A percentile compares a stretch with the other conserved stretches of the same genome.
phyloP scores from a whole-genome alignment of 2,888 invertebrate species.

The Chaitophorus viminalis region DNA sequence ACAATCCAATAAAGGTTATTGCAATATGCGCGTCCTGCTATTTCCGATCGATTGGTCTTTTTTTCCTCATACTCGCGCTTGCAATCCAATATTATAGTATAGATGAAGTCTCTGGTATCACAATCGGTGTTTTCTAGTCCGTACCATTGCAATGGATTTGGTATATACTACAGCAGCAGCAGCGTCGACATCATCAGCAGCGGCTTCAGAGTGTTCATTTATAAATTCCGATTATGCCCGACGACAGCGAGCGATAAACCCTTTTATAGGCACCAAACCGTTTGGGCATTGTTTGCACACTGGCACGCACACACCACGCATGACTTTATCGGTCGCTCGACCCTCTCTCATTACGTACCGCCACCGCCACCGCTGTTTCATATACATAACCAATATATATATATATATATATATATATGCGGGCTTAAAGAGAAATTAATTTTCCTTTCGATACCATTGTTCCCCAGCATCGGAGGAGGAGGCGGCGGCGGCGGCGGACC shows the following conservation, averaged over 20 bases:
- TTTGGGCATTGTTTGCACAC: constrained; percentile 59
- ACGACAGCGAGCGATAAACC: constrained; percentile 60
- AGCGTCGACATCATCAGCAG: neutral
- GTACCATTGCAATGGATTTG: too few relatives aligned
- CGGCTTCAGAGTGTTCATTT: neutral
- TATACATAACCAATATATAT: neutral
- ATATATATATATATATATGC: constrained; percentile 7
- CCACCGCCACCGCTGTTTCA: constrained; percentile 47
- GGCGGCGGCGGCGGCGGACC: constrained; percentile 16
- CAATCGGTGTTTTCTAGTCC: too few relatives aligned
- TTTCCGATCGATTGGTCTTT: too few relatives aligned
- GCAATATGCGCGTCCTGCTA: too few relatives aligned
- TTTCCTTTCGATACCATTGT: constrained; percentile 62
- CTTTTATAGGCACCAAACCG: constrained; percentile 60
- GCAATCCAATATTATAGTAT: too few relatives aligned
- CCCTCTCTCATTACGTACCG: constrained; percentile 59
- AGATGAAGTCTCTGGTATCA: too few relatives aligned
- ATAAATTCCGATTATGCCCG: constrained; percentile 58
- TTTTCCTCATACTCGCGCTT: too few relatives aligned
- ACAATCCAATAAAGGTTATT: too few relatives aligned
- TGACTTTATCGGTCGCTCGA: constrained; percentile 59
- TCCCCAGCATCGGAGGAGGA: constrained; percentile 44
- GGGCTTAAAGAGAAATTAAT: constrained; percentile 62
- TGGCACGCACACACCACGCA: constrained; percentile 58
- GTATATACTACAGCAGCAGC: neutral